phyloP scores from a whole-genome alignment of 2,113 vertebrate genomes.

The Oophaga pumilio region DNA sequence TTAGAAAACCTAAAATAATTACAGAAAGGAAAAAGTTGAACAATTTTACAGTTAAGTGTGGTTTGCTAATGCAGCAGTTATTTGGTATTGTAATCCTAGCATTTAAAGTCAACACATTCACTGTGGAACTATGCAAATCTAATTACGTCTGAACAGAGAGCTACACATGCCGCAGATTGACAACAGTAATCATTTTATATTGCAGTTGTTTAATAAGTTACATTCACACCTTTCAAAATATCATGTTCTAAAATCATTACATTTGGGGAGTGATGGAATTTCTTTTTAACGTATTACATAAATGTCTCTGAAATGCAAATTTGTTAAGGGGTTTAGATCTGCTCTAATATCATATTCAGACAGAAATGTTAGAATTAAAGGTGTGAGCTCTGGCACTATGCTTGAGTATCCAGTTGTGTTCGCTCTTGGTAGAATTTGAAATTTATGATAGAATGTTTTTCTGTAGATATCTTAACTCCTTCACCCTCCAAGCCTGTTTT shows the following conservation, averaged over 20 bases:
- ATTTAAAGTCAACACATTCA: conserved; percentile 30
- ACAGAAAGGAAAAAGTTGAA: not conserved
- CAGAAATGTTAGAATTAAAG: not conserved
- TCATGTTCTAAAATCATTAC: conserved; percentile 17
- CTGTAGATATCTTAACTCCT: too few species aligned
- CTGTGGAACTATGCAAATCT: conserved; percentile 32
- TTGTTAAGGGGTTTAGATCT: not conserved
- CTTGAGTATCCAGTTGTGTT: too few species aligned
- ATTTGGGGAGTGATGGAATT: not conserved
- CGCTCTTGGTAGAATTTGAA: too few species aligned
- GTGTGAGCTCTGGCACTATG: not conserved
- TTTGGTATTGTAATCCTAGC: conserved; percentile 16
- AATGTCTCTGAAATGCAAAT: not conserved
- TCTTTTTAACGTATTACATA: conserved; percentile 4
- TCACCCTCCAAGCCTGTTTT: too few species aligned
- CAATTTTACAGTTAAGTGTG: not conserved
- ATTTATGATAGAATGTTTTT: too few species aligned
- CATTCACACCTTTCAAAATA: conserved; percentile 11
- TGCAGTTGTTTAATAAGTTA: conserved; percentile 27
- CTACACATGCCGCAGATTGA: not conserved
- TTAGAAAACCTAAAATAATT: not conserved
- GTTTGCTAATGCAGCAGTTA: conserved; percentile 2
- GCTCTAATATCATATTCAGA: too few species aligned
- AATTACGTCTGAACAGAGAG: conserved; percentile 23
- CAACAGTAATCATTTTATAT: conserved; percentile 22